phyloP scores from a whole-genome alignment of 2,113 vertebrate genomes.

The Martes martes region DNA sequence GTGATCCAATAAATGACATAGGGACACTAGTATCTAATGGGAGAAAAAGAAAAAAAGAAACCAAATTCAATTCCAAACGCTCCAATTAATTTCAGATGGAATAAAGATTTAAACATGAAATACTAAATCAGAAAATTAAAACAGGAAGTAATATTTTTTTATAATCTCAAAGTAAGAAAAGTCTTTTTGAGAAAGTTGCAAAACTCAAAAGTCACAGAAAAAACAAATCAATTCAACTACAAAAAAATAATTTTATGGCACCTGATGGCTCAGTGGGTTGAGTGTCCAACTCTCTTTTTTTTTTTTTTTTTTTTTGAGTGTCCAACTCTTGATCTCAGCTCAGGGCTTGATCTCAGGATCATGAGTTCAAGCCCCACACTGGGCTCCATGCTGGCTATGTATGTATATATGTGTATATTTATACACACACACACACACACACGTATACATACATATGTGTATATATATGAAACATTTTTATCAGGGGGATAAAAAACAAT shows the following conservation, averaged over 20 bases:
- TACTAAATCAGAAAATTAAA: neutral
- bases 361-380: neutral
- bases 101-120: conserved; percentile 26
- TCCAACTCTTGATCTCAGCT: neutral
- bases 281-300: neutral
- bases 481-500: neutral
- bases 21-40: neutral
- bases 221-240: neutral
- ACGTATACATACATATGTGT: no score
- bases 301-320: neutral
- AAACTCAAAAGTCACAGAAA: neutral
- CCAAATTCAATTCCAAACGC: neutral
- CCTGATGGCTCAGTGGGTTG: neutral
- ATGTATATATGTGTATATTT: no score
- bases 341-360: neutral
- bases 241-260: neutral
- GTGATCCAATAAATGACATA: neutral
- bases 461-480: neutral
- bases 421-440: no score
- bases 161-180: neutral
- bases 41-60: neutral
- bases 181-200: neutral
- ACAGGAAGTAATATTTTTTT: neutral
- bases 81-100: conserved; percentile 17
- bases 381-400: neutral